Base-by-base conservation (phyloP, 2,797 vertebrate species). In the Myiotriccus ornatus region DNA sequence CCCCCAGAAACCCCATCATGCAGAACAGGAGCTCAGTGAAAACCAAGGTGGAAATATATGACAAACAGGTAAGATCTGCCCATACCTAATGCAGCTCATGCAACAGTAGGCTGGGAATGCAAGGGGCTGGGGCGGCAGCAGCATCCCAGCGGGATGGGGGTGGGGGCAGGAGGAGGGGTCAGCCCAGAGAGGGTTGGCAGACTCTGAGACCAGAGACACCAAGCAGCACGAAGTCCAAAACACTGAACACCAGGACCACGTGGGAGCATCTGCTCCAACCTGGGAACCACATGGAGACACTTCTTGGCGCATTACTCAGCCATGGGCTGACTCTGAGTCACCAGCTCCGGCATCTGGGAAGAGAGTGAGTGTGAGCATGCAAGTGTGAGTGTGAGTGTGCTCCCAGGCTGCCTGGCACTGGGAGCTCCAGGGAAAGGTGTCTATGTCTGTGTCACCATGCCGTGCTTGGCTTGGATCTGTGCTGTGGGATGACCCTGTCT, bases 321-420 rank as follows among this genome's bases (percentile, higher is more conserved):
- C 62, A 46, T 34, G 6, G 74, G 90, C 94, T 96, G 96, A 93
- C 96, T 96, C 14, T 96, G 96, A 96, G 94, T 96, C 95, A 96
- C 90, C 53, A 1, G 35, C 90, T 59, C 80, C 78, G 19, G 91
- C 92, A 90, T 65, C 94, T 93, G 94, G 47, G 80, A 65, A 39
- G 44, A 65, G 69, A 62, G 68, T 17, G 67, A 50, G 85, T 18
- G 82, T 35, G 81, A 46, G 80, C 32, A n/a, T 50, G 47, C 3
- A 27, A 52, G 28, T 32, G 67, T 18, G 41, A 32, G 43, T 19
- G 25, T 52, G 23, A 71, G 83, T 4, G 67, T 80, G 77, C 62
- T 82, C 76, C 77, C 1, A 5, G 84, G 74, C 89, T 88, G 93
- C 84, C 60, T 65, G 82, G 81, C 7, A 1, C 17, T 25, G 67